Percentiles rank a stretch among this genome's conserved stretches.
These are phyloP conservation scores for Lasioglossum leucozonium DNA, from an alignment of 2,888 invertebrate species.

Conservation along the genomic window DNA sequence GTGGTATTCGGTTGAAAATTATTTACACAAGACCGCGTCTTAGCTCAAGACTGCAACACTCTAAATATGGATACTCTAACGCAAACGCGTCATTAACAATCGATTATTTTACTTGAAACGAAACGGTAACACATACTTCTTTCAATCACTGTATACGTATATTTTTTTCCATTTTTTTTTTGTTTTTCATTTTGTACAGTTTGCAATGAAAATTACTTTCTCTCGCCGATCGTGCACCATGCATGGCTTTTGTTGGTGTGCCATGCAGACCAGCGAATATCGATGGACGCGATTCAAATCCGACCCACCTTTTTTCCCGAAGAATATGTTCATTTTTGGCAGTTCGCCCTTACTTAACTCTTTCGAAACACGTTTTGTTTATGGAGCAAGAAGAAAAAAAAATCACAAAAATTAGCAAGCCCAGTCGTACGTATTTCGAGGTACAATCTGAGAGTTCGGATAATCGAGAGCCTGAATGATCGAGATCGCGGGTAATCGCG, in stretches of 20 bases:
- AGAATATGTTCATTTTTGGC: not conserved
- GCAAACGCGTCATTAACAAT: not conserved
- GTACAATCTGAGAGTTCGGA: constrained; percentile 6
- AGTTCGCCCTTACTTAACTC: constrained; percentile 5
- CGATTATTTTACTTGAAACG: not conserved
- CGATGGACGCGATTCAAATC: not conserved
- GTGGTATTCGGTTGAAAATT: not conserved
- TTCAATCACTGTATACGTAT: constrained; percentile 1
- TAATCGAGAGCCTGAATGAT: not conserved
- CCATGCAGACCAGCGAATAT: not conserved
- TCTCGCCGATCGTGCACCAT: not conserved
- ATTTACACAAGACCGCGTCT: constrained; percentile 1
- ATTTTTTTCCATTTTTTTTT: not conserved
- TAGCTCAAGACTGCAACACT: not conserved
- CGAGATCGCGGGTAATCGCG: not conserved
- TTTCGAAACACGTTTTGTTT: not conserved
- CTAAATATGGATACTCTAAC: not conserved
- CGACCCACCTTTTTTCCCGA: not conserved
- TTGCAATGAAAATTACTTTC: not conserved
- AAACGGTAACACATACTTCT: not conserved
- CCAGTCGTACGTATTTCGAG: constrained; percentile 1
- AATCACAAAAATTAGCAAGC: not conserved
- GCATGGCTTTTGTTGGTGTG: too few relatives aligned
- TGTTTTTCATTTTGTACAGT: not conserved
- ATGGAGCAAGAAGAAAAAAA: not conserved